Evolutionary conservation across 2,113 vertebrate genomes (phyloP).

Genomic region (Hemichromis elongatus): DNA sequence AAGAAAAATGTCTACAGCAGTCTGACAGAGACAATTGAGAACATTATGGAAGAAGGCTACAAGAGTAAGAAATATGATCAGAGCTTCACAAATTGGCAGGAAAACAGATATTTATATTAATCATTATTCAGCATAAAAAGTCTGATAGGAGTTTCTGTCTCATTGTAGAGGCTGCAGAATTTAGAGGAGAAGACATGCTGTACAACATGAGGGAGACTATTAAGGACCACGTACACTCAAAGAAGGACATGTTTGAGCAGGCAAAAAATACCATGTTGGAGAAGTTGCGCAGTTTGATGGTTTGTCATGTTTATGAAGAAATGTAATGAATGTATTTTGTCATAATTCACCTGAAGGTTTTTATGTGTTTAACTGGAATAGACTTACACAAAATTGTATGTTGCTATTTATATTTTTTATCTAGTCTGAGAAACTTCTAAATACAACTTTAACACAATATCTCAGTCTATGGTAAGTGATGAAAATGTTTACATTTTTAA

Average conservation of each 20-base stretch:
- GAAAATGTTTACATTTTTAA: background rate
- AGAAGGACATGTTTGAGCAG: background rate
- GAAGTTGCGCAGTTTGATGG: fast-evolving
- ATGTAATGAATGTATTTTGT: fast-evolving
- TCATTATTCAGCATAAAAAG: background rate
- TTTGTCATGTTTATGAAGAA: background rate
- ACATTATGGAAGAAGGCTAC: conserved; percentile 2
- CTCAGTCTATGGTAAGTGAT: fast-evolving
- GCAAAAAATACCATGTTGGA: fast-evolving
- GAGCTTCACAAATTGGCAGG: background rate
- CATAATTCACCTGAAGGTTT: background rate
- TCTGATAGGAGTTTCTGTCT: background rate
- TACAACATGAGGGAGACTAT: background rate
- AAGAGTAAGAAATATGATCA: background rate
- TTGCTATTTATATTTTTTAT: background rate
- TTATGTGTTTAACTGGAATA: background rate
- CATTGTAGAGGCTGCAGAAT: background rate
- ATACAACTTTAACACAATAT: background rate
- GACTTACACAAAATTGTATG: fast-evolving
- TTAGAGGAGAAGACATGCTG: fast-evolving
- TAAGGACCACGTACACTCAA: fast-evolving
- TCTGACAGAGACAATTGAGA: background rate
- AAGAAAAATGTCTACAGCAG: conserved; percentile 15
- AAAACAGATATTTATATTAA: background rate
- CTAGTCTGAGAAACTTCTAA: background rate